Evolutionary conservation across 2,888 invertebrate species (phyloP).

Genomic region (Andrena camellia): DNA sequence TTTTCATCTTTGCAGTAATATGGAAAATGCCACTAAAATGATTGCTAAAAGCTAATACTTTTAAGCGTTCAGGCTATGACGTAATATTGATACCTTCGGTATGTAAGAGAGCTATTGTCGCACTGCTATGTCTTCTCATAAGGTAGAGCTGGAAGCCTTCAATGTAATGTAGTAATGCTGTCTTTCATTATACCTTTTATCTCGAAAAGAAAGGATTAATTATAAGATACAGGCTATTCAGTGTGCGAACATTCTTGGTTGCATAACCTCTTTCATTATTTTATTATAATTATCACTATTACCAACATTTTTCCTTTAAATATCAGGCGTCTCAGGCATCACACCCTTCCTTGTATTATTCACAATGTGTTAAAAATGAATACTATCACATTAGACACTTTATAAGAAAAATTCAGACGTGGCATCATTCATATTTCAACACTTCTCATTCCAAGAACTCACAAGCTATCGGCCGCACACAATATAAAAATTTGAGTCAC

Average conservation of each 20-base stretch:
- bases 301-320: neutral
- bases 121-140: conserved; percentile 22
- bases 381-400: neutral
- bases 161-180: neutral
- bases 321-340: neutral
- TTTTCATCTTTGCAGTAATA: neutral
- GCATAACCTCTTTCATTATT: neutral
- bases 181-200: neutral
- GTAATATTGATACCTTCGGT: neutral
- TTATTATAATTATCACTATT: too few relatives aligned
- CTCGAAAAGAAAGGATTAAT: neutral
- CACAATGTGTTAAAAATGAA: neutral
- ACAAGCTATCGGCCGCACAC: neutral
- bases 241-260: neutral
- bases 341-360: neutral
- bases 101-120: neutral
- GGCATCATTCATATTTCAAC: neutral
- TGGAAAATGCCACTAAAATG: neutral
- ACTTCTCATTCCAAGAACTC: conserved; percentile 21
- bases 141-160: conserved; percentile 12
- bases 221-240: neutral
- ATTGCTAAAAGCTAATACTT: neutral
- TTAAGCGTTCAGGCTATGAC: neutral
- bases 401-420: conserved; percentile 28
- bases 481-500: conserved; percentile 24